These are phyloP conservation scores for Liolophura sinensis DNA, from an alignment of 1,140 invertebrate genomes.

Conservation along the genomic window DNA sequence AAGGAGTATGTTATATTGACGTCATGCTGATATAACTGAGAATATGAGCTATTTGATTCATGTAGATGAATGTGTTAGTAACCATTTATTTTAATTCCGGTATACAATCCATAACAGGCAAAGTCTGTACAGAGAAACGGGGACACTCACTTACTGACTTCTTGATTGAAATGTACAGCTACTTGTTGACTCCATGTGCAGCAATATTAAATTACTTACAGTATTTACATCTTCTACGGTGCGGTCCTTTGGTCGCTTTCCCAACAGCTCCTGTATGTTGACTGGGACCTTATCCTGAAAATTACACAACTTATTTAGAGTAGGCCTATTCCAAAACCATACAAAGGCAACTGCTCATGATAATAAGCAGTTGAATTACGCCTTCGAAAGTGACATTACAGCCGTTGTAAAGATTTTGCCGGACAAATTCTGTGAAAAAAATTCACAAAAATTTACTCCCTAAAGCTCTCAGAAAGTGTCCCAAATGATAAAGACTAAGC, in stretches of 20 bases:
- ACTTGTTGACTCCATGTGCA: slow-evolving; percentile 1
- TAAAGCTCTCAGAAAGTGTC: background rate
- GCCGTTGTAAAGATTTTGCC: background rate
- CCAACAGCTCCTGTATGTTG: background rate
- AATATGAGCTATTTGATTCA: background rate
- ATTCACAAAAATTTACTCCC: background rate
- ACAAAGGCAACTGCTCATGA: background rate
- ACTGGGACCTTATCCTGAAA: slow-evolving; percentile 7
- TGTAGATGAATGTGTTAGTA: background rate
- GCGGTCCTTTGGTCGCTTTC: slow-evolving; percentile 20
- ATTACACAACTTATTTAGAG: background rate
- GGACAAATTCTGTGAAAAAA: background rate
- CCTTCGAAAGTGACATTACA: background rate
- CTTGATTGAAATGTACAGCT: too few relatives aligned
- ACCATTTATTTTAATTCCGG: background rate
- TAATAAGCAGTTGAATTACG: background rate
- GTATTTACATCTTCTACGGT: slow-evolving; percentile 35
- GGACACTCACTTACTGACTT: too few relatives aligned
- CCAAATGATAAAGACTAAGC: background rate
- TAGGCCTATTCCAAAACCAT: background rate
- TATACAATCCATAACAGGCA: background rate
- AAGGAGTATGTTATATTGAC: too few relatives aligned
- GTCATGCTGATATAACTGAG: too few relatives aligned
- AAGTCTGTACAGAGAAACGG: too few relatives aligned
- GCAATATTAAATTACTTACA: slow-evolving; percentile 20